Conservation (phyloP, 2,113 vertebrate genomes). For the Coreoperca whiteheadi region DNA sequence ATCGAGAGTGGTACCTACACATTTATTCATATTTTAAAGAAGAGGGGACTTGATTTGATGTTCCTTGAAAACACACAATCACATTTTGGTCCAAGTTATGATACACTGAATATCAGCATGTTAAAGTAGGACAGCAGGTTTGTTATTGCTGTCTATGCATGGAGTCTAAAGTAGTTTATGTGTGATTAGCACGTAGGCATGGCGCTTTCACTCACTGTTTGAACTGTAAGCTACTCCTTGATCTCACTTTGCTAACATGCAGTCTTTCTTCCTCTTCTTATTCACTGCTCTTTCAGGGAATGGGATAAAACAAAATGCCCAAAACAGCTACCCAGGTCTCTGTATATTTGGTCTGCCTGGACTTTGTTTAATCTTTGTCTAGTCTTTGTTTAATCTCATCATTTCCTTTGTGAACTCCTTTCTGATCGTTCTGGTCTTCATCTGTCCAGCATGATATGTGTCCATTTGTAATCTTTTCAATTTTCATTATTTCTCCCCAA, state of each 20-base stretch:
- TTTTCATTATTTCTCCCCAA: neutral
- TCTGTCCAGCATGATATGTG: constrained; percentile 4
- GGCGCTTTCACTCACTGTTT: constrained; percentile 33
- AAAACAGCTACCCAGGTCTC: constrained; percentile 85
- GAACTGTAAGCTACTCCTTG: constrained; percentile 15
- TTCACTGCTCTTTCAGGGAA: constrained; percentile 74
- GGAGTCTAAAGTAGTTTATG: neutral
- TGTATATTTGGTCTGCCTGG: constrained; percentile 64
- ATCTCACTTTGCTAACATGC: constrained; percentile 55
- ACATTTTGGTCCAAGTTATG: neutral
- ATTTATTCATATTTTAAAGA: neutral
- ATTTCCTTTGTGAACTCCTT: constrained; percentile 22
- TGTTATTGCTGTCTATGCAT: neutral
- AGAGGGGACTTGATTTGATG: neutral
- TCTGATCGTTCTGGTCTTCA: neutral
- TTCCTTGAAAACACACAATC: neutral
- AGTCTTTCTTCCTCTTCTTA: constrained; percentile 59
- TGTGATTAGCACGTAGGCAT: constrained; percentile 9
- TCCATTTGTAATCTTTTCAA: constrained; percentile 16
- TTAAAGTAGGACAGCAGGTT: neutral
- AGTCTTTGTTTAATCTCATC: constrained; percentile 5
- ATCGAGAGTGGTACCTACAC: constrained; percentile 76
- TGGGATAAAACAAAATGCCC: constrained; percentile 77
- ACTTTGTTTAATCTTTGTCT: neutral
- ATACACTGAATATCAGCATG: neutral